Evolutionary conservation across 2,113 vertebrate genomes (phyloP), one percentile per base, ranked within the genome.

Genomic region (Pycnonotus jocosus): DNA sequence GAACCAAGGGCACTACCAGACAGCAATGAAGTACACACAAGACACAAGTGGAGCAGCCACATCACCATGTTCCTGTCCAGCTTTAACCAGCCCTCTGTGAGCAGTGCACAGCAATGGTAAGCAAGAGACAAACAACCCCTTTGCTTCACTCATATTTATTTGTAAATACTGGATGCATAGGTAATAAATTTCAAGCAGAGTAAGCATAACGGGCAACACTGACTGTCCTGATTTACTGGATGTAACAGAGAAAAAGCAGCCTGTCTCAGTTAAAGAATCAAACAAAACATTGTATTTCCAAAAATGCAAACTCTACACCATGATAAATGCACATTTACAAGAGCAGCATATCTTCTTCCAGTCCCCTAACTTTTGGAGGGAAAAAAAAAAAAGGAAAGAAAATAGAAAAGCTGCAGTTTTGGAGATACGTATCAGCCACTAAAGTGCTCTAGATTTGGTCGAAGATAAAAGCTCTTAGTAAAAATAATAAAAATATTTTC

Each of bases 51-150:
- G 24, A 89, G 65, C 53, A 57, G 51, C 17, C 64, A 68, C 48
- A 40, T 53, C 13, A n/a, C 21, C 11, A 2, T 2, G 1, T 30
- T 84, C 35, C 4, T 25, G 20, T 33, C 25, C 1, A 1, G 65
- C 70, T 88, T 47, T 51, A 88, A 18, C 33, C 7, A 35, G 19
- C 42, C 24, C 37, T 66, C 77, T 48, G 51, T 53, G 14, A 77
- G 50, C 44, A 50, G 25, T 7, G 38, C 58, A 42, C 22, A 73
- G 58, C 70, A 81, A 24, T 12, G 47, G 10, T 8, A 73, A 66
- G 35, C 21, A 22, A 40, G 50, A 68, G 25, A 50, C n/a, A 57
- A 65, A 84, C 27, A 76, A 42, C 27, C 25, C 62, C 35, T 76
- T 56, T 77, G 44, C 58, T 80, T 79, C 58, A 19, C 42, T 58